These are phyloP conservation scores for Callosobruchus maculatus DNA, from an alignment of 2,888 invertebrate genomes.

Conservation along the genomic window DNA sequence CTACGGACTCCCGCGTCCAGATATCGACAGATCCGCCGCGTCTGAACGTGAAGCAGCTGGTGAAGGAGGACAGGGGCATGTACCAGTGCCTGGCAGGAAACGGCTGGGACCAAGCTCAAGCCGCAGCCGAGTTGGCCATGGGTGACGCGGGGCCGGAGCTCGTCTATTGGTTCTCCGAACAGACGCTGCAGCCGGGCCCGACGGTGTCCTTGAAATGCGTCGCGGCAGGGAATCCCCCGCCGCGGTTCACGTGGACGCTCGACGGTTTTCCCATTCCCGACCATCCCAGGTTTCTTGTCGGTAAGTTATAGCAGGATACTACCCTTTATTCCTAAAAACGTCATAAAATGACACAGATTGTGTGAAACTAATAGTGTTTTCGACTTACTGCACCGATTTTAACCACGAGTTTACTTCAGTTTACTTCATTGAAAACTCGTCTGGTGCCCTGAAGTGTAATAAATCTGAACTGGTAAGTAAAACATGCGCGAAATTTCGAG, in stretches of 20 bases:
- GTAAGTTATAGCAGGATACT: conserved; percentile 21
- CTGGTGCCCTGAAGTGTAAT: no score
- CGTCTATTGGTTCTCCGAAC: conserved; percentile 88
- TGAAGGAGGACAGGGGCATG: conserved; percentile 82
- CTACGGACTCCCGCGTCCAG: conserved; percentile 45
- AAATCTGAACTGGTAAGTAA: no score
- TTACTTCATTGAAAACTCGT: no score
- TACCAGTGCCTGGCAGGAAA: conserved; percentile 89
- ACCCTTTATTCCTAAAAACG: no score
- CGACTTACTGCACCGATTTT: no score
- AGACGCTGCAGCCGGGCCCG: conserved; percentile 87
- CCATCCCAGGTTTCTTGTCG: conserved; percentile 75
- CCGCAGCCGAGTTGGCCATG: conserved; percentile 73
- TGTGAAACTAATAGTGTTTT: no score
- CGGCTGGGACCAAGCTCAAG: conserved; percentile 80
- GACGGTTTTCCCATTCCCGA: conserved; percentile 73
- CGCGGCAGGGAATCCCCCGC: conserved; percentile 91
- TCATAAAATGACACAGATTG: background rate
- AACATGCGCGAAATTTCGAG: no score
- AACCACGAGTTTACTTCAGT: no score
- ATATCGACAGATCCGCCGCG: conserved; percentile 43
- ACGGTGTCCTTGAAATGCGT: conserved; percentile 89
- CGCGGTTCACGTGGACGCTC: conserved; percentile 86
- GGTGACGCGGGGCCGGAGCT: conserved; percentile 88
- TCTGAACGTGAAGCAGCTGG: conserved; percentile 60